These are phyloP conservation scores for Chaenogobius annularis DNA, from an alignment of 2,113 vertebrate genomes.

Conservation along the genomic window DNA sequence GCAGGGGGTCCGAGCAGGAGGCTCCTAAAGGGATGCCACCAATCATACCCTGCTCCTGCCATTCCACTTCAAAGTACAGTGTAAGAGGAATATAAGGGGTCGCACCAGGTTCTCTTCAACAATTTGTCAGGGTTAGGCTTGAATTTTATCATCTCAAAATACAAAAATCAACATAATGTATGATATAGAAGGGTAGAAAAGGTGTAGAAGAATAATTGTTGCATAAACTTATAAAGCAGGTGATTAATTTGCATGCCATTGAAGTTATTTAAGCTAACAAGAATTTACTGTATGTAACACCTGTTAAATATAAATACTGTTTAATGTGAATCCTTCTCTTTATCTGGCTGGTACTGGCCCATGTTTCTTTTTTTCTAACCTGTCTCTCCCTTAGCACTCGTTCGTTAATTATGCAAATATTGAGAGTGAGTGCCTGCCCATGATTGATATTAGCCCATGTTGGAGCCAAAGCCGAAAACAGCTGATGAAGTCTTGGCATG, in stretches of 20 bases:
- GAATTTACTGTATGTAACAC: neutral
- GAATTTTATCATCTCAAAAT: neutral
- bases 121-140: neutral
- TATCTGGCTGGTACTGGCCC: too few relatives aligned
- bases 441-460: too few relatives aligned
- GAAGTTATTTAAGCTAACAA: neutral
- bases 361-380: too few relatives aligned
- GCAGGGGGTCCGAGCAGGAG: conserved; percentile 1
- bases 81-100: neutral
- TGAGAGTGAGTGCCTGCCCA: too few relatives aligned
- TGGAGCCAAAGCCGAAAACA: too few relatives aligned
- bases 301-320: too few relatives aligned
- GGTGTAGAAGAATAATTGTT: too few relatives aligned
- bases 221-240: neutral
- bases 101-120: neutral
- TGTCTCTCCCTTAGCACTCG: too few relatives aligned
- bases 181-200: neutral
- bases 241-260: neutral
- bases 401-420: too few relatives aligned
- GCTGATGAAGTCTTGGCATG: too few relatives aligned
- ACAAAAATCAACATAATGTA: neutral
- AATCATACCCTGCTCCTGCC: neutral
- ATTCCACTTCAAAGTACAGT: conserved; percentile 12
- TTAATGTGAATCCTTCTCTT: too few relatives aligned
- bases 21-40: neutral